A percentile compares a stretch with the other conserved stretches of the same genome.
Conservation (phyloP, 2,888 invertebrate genomes). For the Rhopalosiphum nymphaeae region DNA sequence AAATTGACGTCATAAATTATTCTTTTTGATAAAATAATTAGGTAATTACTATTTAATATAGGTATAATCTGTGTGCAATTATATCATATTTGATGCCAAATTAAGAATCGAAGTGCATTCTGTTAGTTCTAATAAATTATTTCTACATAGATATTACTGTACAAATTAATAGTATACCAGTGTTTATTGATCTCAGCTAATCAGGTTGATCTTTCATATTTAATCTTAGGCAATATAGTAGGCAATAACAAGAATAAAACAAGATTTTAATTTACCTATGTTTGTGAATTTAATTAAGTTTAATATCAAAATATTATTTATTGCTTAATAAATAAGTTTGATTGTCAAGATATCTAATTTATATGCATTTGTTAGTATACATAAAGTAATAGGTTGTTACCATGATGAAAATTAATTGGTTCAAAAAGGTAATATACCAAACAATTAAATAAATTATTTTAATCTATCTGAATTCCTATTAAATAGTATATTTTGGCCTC, state of each 20-base stretch:
- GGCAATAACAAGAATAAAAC: background rate
- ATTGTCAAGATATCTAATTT: background rate
- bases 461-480: background rate
- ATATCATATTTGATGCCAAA: conserved; percentile 15
- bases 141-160: background rate
- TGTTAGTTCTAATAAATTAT: conserved; percentile 19
- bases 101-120: conserved; percentile 1
- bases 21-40: conserved; percentile 27
- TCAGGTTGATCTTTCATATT: background rate
- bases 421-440: background rate
- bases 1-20: background rate
- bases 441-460: background rate
- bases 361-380: background rate
- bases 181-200: conserved; percentile 15
- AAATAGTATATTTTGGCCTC: too few species aligned
- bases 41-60: conserved; percentile 19
- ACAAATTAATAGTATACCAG: background rate
- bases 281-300: background rate
- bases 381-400: background rate
- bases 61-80: conserved; percentile 4
- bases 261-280: background rate
- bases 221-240: background rate
- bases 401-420: background rate
- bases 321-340: background rate
- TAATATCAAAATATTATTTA: background rate